Base-by-base conservation (phyloP, 2,888 invertebrate genomes). In the Eupsilia transversa region DNA sequence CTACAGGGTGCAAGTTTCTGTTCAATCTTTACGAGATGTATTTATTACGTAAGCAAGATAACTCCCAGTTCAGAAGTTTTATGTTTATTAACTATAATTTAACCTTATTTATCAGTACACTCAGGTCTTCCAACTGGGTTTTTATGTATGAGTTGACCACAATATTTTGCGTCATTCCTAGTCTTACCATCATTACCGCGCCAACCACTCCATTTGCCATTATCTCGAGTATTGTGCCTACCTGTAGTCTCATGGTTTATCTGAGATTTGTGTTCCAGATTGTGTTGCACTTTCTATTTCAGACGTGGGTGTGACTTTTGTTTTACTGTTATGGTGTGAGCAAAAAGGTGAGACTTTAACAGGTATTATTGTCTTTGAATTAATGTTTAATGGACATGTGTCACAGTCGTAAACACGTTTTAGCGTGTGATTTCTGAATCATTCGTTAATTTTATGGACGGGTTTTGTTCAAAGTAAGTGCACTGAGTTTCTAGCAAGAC, bases 241-340 rank as follows among this genome's bases (percentile, higher is more conserved):
- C 17, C 17, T 38, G 60, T 56, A n/a, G 38, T 82, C 89, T 87
- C 87, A 89, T 91, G 90, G 91, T 91, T 91, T 93, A 93, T 90
- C 83, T 84, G 87, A 86, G 91, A 91, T 92, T 92, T 91, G 89
- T 82, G 80, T 82, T 86, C 80, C 81, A 81, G 76, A 82, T 78
- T 74, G 82, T 74, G 65, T 69, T 52, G 72, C 61, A 84, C 88
- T 87, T 88, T 87, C 89, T 84, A 82, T 80, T 85, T 85, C 84
- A 77, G 72, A 79, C 43, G 82, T 86, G 82, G 79, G 80, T 81
- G 82, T 76, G 70, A 82, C 68, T 82, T 76, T 76, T 71, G 69
- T 75, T 79, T 74, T 49, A 74, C 69, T 68, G 81, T 86, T 64
- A 70, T 43, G 43, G 63, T 61, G 57, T 63, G 60, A 60, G 71